These are phyloP conservation scores for Gallinago undulata DNA, from an alignment of 2,113 vertebrate species.

Conservation along the genomic window DNA sequence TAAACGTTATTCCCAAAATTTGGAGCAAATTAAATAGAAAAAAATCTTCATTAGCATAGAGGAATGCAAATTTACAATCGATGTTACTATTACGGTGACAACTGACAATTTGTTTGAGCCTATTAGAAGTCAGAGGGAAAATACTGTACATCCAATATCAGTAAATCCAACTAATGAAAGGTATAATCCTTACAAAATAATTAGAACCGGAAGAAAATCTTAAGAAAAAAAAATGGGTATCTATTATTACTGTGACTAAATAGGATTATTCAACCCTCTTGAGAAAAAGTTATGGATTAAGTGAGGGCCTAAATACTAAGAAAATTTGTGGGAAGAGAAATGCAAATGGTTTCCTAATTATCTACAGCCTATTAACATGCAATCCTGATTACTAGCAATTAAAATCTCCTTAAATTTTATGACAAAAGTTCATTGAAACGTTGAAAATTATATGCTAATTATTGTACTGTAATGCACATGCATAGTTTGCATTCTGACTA, in stretches of 20 bases:
- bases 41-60: background rate
- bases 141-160: background rate
- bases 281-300: slow-evolving; percentile 79
- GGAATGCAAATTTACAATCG: slow-evolving; percentile 36
- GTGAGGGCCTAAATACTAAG: slow-evolving; percentile 74
- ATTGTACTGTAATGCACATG: slow-evolving; percentile 73
- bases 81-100: background rate
- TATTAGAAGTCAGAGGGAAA: slow-evolving; percentile 45
- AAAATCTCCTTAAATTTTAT: slow-evolving; percentile 89
- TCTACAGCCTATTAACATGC: slow-evolving; percentile 84
- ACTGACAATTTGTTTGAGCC: background rate
- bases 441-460: slow-evolving; percentile 86
- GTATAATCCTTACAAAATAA: slow-evolving; percentile 70
- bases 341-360: slow-evolving; percentile 91
- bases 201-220: slow-evolving; percentile 39
- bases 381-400: slow-evolving; percentile 93
- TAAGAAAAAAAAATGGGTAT: slow-evolving; percentile 54
- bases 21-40: background rate
- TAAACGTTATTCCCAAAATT: background rate
- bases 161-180: slow-evolving; percentile 70
- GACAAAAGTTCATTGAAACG: slow-evolving; percentile 82
- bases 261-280: slow-evolving; percentile 79
- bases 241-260: slow-evolving; percentile 74
- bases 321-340: slow-evolving; percentile 84
- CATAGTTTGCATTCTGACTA: slow-evolving; percentile 67